Base-by-base conservation (phyloP, 1,140 invertebrate species). In the Drosophila ambigua region DNA sequence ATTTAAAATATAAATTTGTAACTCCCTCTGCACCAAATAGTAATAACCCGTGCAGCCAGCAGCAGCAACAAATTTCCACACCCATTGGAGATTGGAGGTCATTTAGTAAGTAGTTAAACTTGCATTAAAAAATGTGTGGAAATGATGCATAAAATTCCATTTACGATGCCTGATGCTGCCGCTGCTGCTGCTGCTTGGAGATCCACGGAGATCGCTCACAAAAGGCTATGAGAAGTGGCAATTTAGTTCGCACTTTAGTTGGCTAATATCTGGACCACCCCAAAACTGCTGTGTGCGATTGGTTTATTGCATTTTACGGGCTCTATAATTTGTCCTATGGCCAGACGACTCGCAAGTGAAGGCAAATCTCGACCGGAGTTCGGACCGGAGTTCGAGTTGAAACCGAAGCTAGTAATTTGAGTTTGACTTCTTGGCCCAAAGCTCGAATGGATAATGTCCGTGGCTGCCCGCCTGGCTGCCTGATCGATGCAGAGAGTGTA, bases 201-300 rank as follows among this genome's bases (percentile, higher is more conserved):
- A 28, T 28, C 5, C 26, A 3, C 26, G 7, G 13, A 53, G 28
- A 20, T 46, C n/a, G 3, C 20, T 44, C 9, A 20, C 11, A 24
- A 24, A n/a, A 24, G 3, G 23, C 23, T 28, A 20, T 20, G 26
- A 3, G 3, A 26, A 58, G 51, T 50, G 43, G 46, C 35, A 43
- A 58, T 58, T 69, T 58, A n/a, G 64, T 69, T 69, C 64, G 66
- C 66, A 69, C 66, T 69, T 69, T 69, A 69, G 35, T 69, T 69
- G 44, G 51, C 64, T 69, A 69, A 69, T 69, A 58, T 58, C 57
- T 35, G 64, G 66, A 69, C 66, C 66, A 58, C 64, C 66, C 66
- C 45, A 69, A 69, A 58, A 39, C 4, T 4, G 35, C 35, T 39
- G 5, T 54, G 64, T 31, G 11, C 51, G 66, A 57, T 43, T 68